Percentiles rank a stretch among this genome's conserved stretches.
Evolutionary conservation across 2,797 vertebrate species (phyloP).

Genomic region (Enoplosus armatus): DNA sequence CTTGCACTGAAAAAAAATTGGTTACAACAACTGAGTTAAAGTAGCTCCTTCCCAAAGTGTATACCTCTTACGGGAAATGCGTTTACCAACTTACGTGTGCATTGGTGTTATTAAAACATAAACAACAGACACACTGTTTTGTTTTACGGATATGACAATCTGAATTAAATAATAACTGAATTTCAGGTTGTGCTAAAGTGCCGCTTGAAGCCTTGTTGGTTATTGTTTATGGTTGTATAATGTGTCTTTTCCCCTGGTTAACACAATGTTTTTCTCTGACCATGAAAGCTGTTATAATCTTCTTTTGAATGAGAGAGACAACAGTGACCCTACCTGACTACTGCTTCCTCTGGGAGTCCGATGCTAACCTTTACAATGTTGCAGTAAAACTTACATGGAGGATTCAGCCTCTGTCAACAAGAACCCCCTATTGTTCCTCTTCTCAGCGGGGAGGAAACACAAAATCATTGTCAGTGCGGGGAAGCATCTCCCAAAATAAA

Average conservation of each 20-base stretch:
- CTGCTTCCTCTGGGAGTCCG: neutral
- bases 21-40: neutral
- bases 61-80: neutral
- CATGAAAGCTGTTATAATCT: neutral
- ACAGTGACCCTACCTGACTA: neutral
- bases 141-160: neutral
- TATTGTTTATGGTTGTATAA: neutral
- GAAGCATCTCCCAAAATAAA: conserved; percentile 49
- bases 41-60: neutral
- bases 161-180: neutral
- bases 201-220: neutral
- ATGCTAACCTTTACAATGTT: conserved; percentile 35
- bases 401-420: conserved; percentile 40
- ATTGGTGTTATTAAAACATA: too few species aligned
- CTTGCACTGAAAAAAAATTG: neutral
- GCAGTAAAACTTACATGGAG: conserved; percentile 23
- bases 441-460: conserved; percentile 44
- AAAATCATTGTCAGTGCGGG: conserved; percentile 28
- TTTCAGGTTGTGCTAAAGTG: neutral
- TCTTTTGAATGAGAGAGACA: neutral
- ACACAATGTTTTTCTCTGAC: neutral
- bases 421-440: conserved; percentile 34
- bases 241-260: neutral
- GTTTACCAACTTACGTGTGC: neutral
- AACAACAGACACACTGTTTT: too few species aligned